Evolutionary conservation across 2,888 invertebrate species (phyloP).

Genomic region (Drosophila acutilabella): DNA sequence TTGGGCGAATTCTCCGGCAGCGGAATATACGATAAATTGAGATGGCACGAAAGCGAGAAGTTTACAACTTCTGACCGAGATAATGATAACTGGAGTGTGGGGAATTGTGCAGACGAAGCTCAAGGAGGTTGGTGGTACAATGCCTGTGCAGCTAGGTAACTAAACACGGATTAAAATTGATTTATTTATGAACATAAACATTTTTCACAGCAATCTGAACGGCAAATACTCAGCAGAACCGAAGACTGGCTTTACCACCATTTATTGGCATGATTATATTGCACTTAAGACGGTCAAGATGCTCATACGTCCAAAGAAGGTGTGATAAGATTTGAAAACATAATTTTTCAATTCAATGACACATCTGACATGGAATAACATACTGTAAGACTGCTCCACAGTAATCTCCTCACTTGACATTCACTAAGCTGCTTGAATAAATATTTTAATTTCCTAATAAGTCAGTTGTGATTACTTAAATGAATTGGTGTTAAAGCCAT

Average conservation of each 20-base stretch:
- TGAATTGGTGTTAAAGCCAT: too few relatives aligned
- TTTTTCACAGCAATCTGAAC: slow-evolving; percentile 9
- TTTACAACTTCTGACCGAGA: background rate
- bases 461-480: too few relatives aligned
- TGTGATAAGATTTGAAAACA: too few relatives aligned
- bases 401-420: too few relatives aligned
- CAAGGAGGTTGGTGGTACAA: slow-evolving; percentile 12
- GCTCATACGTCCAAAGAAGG: background rate
- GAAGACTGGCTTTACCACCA: background rate
- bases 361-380: too few relatives aligned
- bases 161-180: background rate
- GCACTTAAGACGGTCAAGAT: slow-evolving; percentile 2
- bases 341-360: too few relatives aligned
- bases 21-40: background rate
- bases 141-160: background rate
- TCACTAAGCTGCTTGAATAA: too few relatives aligned
- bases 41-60: background rate
- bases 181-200: background rate
- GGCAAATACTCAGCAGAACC: background rate
- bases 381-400: too few relatives aligned
- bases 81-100: background rate
- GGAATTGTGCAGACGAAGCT: background rate
- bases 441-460: too few relatives aligned
- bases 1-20: background rate
- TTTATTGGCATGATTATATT: background rate